Base-by-base conservation (phyloP, 2,113 vertebrate species). In the Notarius lentiginosus region DNA sequence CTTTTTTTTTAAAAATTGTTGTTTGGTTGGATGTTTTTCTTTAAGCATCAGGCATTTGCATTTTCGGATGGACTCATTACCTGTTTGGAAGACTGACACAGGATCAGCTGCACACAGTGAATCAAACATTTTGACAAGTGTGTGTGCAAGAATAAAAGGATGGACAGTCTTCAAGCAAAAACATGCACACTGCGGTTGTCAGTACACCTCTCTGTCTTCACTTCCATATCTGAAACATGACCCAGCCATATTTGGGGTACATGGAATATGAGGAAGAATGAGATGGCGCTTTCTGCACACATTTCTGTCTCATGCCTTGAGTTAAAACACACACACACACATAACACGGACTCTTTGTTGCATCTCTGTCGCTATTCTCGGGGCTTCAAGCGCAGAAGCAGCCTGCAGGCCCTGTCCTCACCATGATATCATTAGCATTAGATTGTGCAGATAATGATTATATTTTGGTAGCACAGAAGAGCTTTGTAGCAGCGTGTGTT, bases 401-500 rank as follows among this genome's bases (percentile, higher is more conserved):
- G 60, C 47, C 53, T 84, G 51, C 83, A 87, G 83, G 53, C 83
- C 55, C 72, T 79, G 60, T 88, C 79, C 30, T 83, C 88, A 76
- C 84, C 49, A n/a, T 85, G 2, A 41, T 60, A 24, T 81, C 84
- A 86, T 58, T 83, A 68, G 86, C 53, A 79, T 87, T 90, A 90
- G 84, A 73, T 91, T 66, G 77, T 86, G 60, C 86, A 84, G 83
- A 66, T 84, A 82, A 72, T 84, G 68, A 89, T 85, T 89, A 85
- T 77, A 82, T 88, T 77, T 77, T 86, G 82, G 85, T 88, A 85
- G 87, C 83, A 92, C 87, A 89, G 83, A 87, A 63, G 82, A 86
- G 86, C 84, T 87, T 83, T 85, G 88, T 88, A 89, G 89, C 89
- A 85, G 80, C 91, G 82, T 90, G 85, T 93, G 84, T 87, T 85